These are phyloP conservation scores for Cylindroiulus punctatus DNA, from an alignment of 2,888 invertebrate genomes.

Conservation along the genomic window DNA sequence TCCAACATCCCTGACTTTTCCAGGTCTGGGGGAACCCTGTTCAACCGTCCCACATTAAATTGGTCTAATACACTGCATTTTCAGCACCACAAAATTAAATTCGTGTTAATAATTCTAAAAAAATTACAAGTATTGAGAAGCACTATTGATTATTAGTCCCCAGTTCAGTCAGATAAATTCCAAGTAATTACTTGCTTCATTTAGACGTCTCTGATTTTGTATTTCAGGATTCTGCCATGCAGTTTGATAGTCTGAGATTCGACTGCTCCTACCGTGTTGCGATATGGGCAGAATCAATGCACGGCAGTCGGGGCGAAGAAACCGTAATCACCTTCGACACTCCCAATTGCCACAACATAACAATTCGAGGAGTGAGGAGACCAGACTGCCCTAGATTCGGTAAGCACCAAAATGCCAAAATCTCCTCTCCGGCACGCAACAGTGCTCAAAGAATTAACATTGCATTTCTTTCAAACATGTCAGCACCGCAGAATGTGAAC, in stretches of 20 bases:
- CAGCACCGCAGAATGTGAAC: constrained; percentile 46
- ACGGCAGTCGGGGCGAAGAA: constrained; percentile 19
- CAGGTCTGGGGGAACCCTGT: too few relatives aligned
- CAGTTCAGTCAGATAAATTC: too few relatives aligned
- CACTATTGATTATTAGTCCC: too few relatives aligned
- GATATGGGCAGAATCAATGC: constrained; percentile 42
- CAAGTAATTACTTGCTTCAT: too few relatives aligned
- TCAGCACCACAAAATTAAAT: too few relatives aligned
- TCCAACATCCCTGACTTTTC: too few relatives aligned
- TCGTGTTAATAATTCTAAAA: too few relatives aligned
- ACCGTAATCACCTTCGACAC: constrained; percentile 33
- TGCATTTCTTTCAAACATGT: neutral
- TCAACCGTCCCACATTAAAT: too few relatives aligned
- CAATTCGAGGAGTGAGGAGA: constrained; percentile 1
- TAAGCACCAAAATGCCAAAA: neutral
- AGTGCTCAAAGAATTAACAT: neutral
- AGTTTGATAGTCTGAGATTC: constrained; percentile 24
- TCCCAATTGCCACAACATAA: constrained; percentile 40
- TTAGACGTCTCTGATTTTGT: neutral
- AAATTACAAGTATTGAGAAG: too few relatives aligned
- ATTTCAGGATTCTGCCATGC: constrained; percentile 35
- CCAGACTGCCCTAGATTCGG: constrained; percentile 53
- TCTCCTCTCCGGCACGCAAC: neutral
- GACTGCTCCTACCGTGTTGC: constrained; percentile 46
- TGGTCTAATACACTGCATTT: too few relatives aligned